Base-by-base conservation (phyloP, 2,797 vertebrate species). In the Pangasius mekongensis region DNA sequence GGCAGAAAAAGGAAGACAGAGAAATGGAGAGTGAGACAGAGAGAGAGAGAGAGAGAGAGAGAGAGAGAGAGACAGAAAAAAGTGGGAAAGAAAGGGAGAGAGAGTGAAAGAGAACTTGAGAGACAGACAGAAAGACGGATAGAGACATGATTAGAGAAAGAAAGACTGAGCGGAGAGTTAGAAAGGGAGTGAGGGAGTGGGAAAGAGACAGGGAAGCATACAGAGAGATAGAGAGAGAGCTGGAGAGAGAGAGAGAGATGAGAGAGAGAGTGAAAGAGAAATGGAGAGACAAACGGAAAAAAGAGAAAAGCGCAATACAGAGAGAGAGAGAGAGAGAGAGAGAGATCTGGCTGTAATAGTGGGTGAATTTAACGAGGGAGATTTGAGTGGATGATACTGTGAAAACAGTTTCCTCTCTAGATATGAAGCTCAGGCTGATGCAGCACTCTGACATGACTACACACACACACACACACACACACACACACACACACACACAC, bases 391-490 rank as follows among this genome's bases (percentile, higher is more conserved):
- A 85, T 88, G 87, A 90, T 90, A 80, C 77, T 62, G 84, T 54
- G 87, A 86, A 87, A 91, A 64, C 78, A 85, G 87, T 90, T 91
- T 89, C 81, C 89, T 90, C 83, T 91, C 80, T 49, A 86, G 83
- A 89, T 89, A 89, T 73, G 86, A 86, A 87, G 52, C 74, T 77
- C 54, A 56, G 77, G 60, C 86, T 89, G 73, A 84, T 78, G 86
- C 89, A 80, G 87, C 87, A 86, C 56, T 69, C 87, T 73, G 86
- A 84, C 66, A 86, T n/a, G 60, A 36, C 66, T 86, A 27, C 13
- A 36, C 14, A n/a, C 39, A 54, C 58, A 86, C 54, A 86, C 74
- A 67, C 66, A 80, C 30, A 67, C 66, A 67, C 66, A 67, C 30
- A 69, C 43, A 56, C 13, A 24, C 27, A n/a, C 62, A 64, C 62